These are phyloP conservation scores for Pedetes capensis DNA, from an alignment of 2,113 vertebrate genomes.

Conservation along the genomic window DNA sequence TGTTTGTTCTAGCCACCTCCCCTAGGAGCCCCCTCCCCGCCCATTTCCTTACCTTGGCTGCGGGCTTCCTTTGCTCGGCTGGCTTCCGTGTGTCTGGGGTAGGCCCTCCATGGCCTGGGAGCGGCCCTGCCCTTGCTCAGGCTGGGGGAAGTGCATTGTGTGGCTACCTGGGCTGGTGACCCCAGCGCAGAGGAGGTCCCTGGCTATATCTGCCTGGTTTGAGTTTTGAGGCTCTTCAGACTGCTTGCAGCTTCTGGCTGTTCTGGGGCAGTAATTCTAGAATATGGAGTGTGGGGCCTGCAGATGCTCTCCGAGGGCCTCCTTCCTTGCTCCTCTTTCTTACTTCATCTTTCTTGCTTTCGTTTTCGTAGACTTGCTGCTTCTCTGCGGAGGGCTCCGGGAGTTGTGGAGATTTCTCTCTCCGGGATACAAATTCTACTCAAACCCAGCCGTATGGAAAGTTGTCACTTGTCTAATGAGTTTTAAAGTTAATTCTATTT, in stretches of 20 bases:
- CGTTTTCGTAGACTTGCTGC: neutral
- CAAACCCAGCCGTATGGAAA: neutral
- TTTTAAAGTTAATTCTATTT: conserved; percentile 70
- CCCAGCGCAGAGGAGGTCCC: neutral
- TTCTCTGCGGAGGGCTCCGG: neutral
- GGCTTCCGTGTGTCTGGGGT: neutral
- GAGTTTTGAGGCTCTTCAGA: neutral
- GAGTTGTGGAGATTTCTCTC: neutral
- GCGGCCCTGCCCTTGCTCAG: neutral
- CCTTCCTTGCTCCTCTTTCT: neutral
- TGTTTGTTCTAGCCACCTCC: conserved; percentile 69
- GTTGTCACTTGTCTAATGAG: conserved; percentile 48
- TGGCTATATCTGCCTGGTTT: neutral
- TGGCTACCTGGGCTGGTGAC: neutral
- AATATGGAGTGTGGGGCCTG: neutral
- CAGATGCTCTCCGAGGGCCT: neutral
- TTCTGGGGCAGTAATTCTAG: neutral
- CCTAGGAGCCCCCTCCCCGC: neutral
- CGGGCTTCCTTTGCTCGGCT: neutral
- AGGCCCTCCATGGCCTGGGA: neutral
- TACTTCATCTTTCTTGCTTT: conserved; percentile 55
- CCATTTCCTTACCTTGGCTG: conserved; percentile 52
- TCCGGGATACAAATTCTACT: neutral
- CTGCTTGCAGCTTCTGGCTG: neutral
- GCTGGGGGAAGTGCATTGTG: neutral